These are phyloP conservation scores for Octomys mimax DNA, from an alignment of 2,797 vertebrate genomes.

Conservation along the genomic window DNA sequence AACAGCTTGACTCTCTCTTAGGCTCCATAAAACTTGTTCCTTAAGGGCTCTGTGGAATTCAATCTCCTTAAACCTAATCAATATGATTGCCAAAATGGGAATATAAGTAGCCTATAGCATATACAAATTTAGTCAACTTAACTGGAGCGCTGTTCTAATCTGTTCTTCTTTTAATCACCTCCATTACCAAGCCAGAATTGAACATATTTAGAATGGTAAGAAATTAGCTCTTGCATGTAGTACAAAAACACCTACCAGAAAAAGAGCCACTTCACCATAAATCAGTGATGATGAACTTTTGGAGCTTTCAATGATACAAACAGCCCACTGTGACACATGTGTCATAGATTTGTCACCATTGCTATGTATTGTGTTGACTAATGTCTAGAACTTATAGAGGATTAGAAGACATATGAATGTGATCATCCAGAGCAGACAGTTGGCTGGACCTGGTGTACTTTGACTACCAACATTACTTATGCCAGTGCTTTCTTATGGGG, in stretches of 20 bases:
- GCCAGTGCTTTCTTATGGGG: neutral
- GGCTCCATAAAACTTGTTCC: neutral
- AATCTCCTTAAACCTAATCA: neutral
- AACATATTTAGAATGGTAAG: neutral
- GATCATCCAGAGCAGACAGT: neutral
- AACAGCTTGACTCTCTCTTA: neutral
- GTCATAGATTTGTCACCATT: neutral
- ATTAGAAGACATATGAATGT: neutral
- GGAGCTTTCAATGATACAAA: neutral
- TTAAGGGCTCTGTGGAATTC: neutral
- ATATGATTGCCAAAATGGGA: neutral
- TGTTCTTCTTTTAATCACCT: neutral
- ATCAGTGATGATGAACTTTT: neutral
- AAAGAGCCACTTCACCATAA: neutral
- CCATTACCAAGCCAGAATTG: neutral
- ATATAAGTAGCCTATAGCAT: neutral
- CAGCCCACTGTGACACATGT: too few relatives aligned
- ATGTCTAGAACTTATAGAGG: neutral
- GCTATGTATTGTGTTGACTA: neutral
- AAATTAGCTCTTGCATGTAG: constrained; percentile 19
- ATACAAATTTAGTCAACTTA: neutral
- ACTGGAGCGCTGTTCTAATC: neutral
- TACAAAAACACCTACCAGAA: neutral
- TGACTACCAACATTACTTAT: neutral
- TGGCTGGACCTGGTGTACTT: neutral